phyloP scores from a whole-genome alignment of 2,797 vertebrate species.

The Spinus pinus region DNA sequence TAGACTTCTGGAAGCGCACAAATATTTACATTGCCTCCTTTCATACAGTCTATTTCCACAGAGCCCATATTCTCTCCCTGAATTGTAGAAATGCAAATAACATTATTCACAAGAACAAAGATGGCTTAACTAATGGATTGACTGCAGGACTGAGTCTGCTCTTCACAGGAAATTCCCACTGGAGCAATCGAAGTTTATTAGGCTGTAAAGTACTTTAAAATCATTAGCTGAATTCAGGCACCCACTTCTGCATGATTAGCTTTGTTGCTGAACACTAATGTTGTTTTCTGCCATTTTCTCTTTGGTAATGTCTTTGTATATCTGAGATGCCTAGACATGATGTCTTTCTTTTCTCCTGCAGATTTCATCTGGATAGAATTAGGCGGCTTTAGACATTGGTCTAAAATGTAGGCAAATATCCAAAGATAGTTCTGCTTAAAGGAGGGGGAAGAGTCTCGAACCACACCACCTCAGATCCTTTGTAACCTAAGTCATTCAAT shows the following conservation, averaged over 20 bases:
- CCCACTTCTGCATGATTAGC: neutral
- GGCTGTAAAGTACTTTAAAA: constrained; percentile 21
- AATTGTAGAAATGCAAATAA: constrained; percentile 7
- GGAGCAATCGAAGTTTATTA: neutral
- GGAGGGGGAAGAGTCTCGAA: neutral
- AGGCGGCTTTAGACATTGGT: neutral
- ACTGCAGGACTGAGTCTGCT: neutral
- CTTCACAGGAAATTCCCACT: neutral
- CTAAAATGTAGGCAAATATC: neutral
- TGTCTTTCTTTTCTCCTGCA: neutral
- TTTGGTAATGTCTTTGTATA: neutral
- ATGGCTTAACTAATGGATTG: neutral
- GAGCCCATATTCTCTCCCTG: neutral
- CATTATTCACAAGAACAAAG: neutral
- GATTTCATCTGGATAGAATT: neutral
- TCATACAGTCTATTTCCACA: neutral
- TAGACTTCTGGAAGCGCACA: neutral
- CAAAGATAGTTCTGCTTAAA: neutral
- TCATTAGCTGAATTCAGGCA: constrained; percentile 17
- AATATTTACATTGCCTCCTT: constrained; percentile 11
- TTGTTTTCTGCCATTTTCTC: constrained; percentile 2
- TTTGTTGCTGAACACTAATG: neutral
- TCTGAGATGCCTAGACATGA: neutral
- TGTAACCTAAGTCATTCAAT: neutral
- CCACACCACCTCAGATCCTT: neutral